phyloP scores from a whole-genome alignment of 2,113 vertebrate genomes.

The Rhizomys pruinosus region DNA sequence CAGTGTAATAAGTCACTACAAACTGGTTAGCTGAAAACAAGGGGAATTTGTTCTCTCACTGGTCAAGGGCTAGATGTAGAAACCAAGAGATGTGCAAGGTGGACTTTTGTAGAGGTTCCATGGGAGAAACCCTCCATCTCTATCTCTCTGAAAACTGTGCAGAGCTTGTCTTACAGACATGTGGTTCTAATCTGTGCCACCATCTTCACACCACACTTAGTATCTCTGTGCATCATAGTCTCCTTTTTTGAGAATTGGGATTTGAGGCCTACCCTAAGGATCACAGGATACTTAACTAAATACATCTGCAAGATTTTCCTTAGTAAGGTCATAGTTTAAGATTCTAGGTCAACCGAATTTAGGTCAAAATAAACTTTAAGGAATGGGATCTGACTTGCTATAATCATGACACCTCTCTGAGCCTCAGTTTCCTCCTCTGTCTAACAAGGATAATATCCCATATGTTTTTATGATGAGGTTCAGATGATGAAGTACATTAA shows the following conservation, averaged over 20 bases:
- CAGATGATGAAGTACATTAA: slow-evolving; percentile 16
- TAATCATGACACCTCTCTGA: background rate
- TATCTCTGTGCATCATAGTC: background rate
- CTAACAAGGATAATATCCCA: background rate
- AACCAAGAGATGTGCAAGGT: background rate
- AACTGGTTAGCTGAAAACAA: slow-evolving; percentile 12
- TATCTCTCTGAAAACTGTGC: background rate
- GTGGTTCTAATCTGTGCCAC: background rate
- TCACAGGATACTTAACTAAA: slow-evolving; percentile 32
- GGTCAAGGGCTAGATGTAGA: background rate
- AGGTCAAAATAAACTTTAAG: background rate
- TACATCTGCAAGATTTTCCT: slow-evolving; percentile 1
- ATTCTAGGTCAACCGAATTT: background rate
- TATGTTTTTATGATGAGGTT: slow-evolving; percentile 1
- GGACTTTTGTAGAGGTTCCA: background rate
- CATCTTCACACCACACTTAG: background rate
- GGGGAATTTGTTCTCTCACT: slow-evolving; percentile 7
- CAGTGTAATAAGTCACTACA: slow-evolving; percentile 10
- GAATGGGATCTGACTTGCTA: background rate
- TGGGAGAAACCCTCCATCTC: background rate
- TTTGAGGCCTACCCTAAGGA: background rate
- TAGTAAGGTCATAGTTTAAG: slow-evolving; percentile 9
- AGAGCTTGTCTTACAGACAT: background rate
- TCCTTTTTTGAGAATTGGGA: slow-evolving; percentile 30
- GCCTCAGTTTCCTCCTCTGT: background rate